Evolutionary conservation across 2,797 vertebrate genomes (phyloP).

Genomic region (Macropus fuliginosus): DNA sequence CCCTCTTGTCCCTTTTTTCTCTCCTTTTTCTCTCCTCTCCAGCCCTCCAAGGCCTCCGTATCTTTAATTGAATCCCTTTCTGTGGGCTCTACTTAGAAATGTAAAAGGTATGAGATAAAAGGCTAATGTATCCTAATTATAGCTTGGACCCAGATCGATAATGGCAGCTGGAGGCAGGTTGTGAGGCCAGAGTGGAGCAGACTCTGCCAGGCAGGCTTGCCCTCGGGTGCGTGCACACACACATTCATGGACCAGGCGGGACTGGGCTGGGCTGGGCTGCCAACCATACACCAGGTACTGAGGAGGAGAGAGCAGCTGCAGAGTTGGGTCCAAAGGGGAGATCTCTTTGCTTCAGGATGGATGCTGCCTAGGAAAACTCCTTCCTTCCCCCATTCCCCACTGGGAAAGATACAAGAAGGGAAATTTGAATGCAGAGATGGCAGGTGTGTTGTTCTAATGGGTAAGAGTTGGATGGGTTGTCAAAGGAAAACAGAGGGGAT

Average conservation of each 20-base stretch:
- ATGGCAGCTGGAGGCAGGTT: neutral
- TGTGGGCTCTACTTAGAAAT: constrained; percentile 1
- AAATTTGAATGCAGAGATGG: neutral
- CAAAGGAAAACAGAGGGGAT: neutral
- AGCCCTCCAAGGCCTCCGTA: neutral
- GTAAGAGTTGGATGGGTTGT: neutral
- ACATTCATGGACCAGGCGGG: neutral
- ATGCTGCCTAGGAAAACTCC: neutral
- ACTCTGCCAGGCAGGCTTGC: neutral
- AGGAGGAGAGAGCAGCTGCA: too few species aligned
- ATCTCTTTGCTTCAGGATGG: neutral
- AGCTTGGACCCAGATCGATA: constrained; percentile 28
- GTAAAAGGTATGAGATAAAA: constrained; percentile 1
- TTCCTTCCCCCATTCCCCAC: neutral
- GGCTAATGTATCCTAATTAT: constrained; percentile 68
- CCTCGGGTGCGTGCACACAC: neutral
- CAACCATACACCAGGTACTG: neutral
- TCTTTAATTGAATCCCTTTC: neutral
- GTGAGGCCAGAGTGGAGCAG: neutral
- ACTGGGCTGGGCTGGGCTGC: neutral
- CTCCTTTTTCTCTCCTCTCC: neutral
- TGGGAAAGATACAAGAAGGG: neutral
- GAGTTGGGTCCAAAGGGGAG: neutral
- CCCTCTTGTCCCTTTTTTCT: neutral
- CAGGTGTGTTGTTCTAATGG: neutral